Evolutionary conservation across 1,140 invertebrate genomes (phyloP), one percentile per base, ranked within the genome.

Genomic region (Littorina saxatilis): DNA sequence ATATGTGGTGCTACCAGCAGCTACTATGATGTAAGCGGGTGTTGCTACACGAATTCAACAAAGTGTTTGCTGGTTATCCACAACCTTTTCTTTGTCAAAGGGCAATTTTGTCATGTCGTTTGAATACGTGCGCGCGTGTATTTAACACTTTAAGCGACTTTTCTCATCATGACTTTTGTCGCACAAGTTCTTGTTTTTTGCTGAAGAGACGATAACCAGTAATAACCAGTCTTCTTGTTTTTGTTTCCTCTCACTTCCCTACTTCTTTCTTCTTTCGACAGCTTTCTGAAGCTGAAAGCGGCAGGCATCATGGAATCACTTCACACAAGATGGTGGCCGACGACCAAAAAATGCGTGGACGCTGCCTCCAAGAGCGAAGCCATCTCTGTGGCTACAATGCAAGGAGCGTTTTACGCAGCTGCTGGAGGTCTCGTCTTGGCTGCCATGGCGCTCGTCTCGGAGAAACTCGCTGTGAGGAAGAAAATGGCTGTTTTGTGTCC

Each of bases 261-360:
- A n/a, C n/a, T n/a, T n/a, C n/a, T 72, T 4, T 72, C 29, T 11
- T 11, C 17, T 20, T 20, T 72, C 32, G 20, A 3, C 27, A 73
- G 70, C 2, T 29, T 73, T 1, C 70, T 73, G 70, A 47, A 23
- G 70, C 70, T 73, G 43, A n/a, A 73, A 29, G 70, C 39, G 0
- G 70, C 37, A 17, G 70, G 70, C 3, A 39, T 73, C 32, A 52
- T 52, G 70, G 0, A 50, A 13, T 43, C 47, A n/a, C 70, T 73
- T 23, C 39, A 32, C 37, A n/a, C 23, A 7, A 50, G 43, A 43
- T 73, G 70, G 70, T 73, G 70, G 70, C 70, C 70, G 11, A 4
- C 2, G 40, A 11, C n/a, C 23, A 27, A 13, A 20, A 52, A 4
- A 11, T 73, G 70, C 70, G 17, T 15, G 20, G 20, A n/a, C 23